phyloP scores from a whole-genome alignment of 1,140 invertebrate genomes.

The Ephestia elutella region DNA sequence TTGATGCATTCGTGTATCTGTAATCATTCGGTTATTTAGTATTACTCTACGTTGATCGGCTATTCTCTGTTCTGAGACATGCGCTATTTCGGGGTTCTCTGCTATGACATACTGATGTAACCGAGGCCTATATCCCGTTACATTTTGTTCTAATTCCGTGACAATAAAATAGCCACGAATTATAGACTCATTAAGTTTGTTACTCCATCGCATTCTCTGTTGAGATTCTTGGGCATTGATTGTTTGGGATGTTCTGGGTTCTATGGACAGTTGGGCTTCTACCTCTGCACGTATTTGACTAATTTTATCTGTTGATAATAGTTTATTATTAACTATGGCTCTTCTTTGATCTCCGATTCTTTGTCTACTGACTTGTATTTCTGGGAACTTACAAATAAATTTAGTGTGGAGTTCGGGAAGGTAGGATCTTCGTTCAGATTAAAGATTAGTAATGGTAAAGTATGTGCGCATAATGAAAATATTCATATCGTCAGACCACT shows the following conservation, averaged over 20 bases:
- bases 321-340: constrained; percentile 5
- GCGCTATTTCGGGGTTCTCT: not conserved
- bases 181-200: not conserved
- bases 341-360: constrained; percentile 2
- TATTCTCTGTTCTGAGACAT: not conserved
- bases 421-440: no score
- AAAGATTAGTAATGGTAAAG: no score
- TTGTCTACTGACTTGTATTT: not conserved
- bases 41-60: constrained; percentile 2
- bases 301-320: not conserved
- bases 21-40: not conserved
- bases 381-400: constrained; percentile 3
- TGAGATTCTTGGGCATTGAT: not conserved
- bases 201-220: constrained; percentile 4
- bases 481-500: no score
- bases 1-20: not conserved
- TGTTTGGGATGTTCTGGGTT: not conserved
- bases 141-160: not conserved
- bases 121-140: not conserved
- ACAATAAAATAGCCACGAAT: not conserved
- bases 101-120: not conserved
- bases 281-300: not conserved
- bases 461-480: no score
- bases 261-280: not conserved
- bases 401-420: not conserved